Evolutionary conservation across 2,888 invertebrate species (phyloP).

Genomic region (Malacosoma neustria): DNA sequence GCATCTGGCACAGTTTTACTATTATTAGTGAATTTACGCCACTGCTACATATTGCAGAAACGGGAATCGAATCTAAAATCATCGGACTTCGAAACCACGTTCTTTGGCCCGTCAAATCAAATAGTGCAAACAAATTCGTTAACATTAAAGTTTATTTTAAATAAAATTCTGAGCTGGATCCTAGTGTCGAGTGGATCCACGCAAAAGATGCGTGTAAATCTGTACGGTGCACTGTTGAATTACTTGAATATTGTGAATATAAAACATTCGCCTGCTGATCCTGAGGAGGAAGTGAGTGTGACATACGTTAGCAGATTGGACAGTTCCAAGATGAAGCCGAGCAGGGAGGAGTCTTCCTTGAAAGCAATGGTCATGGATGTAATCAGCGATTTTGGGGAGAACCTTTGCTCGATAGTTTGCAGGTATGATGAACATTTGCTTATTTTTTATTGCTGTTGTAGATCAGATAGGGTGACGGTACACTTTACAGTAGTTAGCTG

Average conservation of each 20-base stretch:
- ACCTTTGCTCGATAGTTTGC: conserved; percentile 85
- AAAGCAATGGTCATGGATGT: conserved; percentile 59
- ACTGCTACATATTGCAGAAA: conserved; percentile 77
- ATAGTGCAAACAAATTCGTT: conserved; percentile 77
- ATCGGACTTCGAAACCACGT: conserved; percentile 53
- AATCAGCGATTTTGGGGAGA: conserved; percentile 84
- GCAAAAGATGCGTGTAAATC: conserved; percentile 88
- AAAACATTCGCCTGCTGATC: conserved; percentile 52
- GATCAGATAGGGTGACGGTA: no score
- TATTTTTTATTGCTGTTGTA: no score
- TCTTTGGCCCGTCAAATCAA: conserved; percentile 59
- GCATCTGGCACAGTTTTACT: conserved; percentile 87
- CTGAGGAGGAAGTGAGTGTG: conserved; percentile 46
- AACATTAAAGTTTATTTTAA: conserved; percentile 81
- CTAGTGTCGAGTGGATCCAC: conserved; percentile 85
- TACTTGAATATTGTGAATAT: conserved; percentile 84
- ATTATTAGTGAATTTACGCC: conserved; percentile 84
- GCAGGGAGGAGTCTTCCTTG: conserved; percentile 45
- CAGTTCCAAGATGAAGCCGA: conserved; percentile 54
- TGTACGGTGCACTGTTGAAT: conserved; percentile 89
- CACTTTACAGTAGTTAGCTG: no score
- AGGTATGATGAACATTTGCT: no score
- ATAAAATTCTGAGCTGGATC: conserved; percentile 88
- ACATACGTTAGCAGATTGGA: conserved; percentile 81
- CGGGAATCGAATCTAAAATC: conserved; percentile 48